Base-by-base conservation (phyloP, 2,888 invertebrate species). In the Globia sparganii region DNA sequence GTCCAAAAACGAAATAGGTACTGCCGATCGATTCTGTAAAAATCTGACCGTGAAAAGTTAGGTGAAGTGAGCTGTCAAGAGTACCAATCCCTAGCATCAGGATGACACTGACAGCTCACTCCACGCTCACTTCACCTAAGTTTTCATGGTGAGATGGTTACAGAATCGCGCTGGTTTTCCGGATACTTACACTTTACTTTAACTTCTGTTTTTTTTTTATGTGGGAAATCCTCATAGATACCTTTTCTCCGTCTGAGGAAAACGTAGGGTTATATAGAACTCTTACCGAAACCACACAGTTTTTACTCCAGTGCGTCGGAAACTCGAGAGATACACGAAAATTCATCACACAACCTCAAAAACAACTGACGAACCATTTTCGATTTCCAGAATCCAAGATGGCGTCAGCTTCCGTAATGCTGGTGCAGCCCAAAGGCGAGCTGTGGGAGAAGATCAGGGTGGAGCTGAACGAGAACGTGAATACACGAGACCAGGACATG, bases 391-490 rank as follows among this genome's bases (percentile, higher is more conserved):
- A 70, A 65, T 0, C 21, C 74, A 91, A 81, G 11, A 95, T 95
- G 95, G 93, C 93, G 49, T 91, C 93, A 56, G 91, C 91, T 95
- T 97, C 97, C 93, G 97, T 97, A 13, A 82, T 87, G 92, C 94
- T 98, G 80, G 93, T 97, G 75, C 98, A 98, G 88, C 98, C 98
- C 18, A 92, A 97, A 37, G 97, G 97, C 37, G 98, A 98, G 88
- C 97, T 98, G 94, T 97, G 97, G 89, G 96, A 97, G 90, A 95
- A 95, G 92, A 98, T 98, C 88, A 97, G 97, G 80, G 95, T 97
- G 86, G 98, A 98, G 88, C 93, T 98, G 76, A 98, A 98, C 66
- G 98, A 98, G 90, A 96, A 97, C 83, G 92, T 96, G 0, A 93
- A 93, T 70, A 97, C 97, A 0, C 95, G 97, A 2, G 97, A 97